phyloP scores from a whole-genome alignment of 2,888 invertebrate species.

The Biston betularia region DNA sequence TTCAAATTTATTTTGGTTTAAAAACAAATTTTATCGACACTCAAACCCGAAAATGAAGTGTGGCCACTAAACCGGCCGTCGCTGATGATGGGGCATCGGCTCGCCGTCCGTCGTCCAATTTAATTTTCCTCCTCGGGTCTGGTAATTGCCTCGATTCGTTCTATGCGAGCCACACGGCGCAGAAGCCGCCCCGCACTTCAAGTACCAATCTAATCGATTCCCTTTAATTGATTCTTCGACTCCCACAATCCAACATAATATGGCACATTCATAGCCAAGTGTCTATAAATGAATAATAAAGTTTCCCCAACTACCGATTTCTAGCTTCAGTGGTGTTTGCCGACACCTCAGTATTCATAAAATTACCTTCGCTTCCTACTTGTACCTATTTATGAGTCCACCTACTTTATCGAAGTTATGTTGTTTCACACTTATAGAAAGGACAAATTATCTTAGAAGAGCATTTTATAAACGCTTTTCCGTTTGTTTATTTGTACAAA shows the following conservation, averaged over 20 bases:
- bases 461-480: slow-evolving; percentile 34
- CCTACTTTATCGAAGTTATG: slow-evolving; percentile 12
- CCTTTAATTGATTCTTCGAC: slow-evolving; percentile 73
- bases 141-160: slow-evolving; percentile 83
- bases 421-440: slow-evolving; percentile 11
- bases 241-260: slow-evolving; percentile 53
- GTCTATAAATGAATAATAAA: slow-evolving; percentile 48
- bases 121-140: slow-evolving; percentile 78
- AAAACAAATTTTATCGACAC: slow-evolving; percentile 40
- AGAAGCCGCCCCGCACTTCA: slow-evolving; percentile 60
- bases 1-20: slow-evolving; percentile 27
- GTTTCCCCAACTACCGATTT: slow-evolving; percentile 32
- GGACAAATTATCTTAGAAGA: slow-evolving; percentile 25
- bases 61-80: slow-evolving; percentile 34
- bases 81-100: slow-evolving; percentile 49
- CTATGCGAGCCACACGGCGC: slow-evolving; percentile 67
- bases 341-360: slow-evolving; percentile 25
- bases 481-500: slow-evolving; percentile 47
- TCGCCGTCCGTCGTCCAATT: slow-evolving; percentile 70
- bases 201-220: slow-evolving; percentile 66
- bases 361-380: slow-evolving; percentile 11
- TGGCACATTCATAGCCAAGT: slow-evolving; percentile 46
- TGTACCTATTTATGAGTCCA: slow-evolving; percentile 12
- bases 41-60: slow-evolving; percentile 40
- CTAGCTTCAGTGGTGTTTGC: slow-evolving; percentile 26